Base-by-base conservation (phyloP, 37 sponge, comb jelly and placozoan species). In the Bolinopsis microptera region DNA sequence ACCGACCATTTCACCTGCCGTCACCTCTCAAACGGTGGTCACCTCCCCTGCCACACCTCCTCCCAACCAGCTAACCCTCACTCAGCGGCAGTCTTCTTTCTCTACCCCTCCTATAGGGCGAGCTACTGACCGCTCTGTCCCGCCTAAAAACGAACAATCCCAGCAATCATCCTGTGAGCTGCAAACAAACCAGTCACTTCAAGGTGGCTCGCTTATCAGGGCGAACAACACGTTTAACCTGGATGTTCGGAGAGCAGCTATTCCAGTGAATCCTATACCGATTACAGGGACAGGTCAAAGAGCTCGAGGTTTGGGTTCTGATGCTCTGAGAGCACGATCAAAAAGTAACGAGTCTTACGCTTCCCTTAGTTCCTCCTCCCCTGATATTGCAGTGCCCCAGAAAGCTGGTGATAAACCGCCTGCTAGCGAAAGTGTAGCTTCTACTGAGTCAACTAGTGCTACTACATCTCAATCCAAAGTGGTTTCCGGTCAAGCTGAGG, bases 321-420 rank as follows among this genome's bases (percentile, higher is more conserved):
- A 35, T 32, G 32, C 1, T 34, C 3, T 32, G 27, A 34, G 80
- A 13, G 80, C 35, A 1, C 27, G 80, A 77, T 16, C 32, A 5
- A 77, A 77, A 32, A 77, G 80, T 36, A 77, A 77, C 37, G 80
- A 77, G 80, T 77, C 80, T 32, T 77, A 32, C 18, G 80, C 80
- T 18, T 77, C 80, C 35, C 80, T 77, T 18, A 77, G 80, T 35
- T 77, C 80, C 1, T 77, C 80, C 2, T 77, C 80, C 0, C 80
- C 80, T 33, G 80, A 77, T 0, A 32, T 77, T 1, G 74, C 21
- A 9, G 30, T 26, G 24, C 74, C 74, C 5, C 25, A 28, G 74
- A 70, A 70, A 70, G 61, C 9, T 13, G 61, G 61, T 13, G 61
- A 48, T 48, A 48, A 48, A 48, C 5, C 9, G 9, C 61, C 13